Conservation (phyloP, 2,888 invertebrate genomes). For the Callyntrura guangdongensis region DNA sequence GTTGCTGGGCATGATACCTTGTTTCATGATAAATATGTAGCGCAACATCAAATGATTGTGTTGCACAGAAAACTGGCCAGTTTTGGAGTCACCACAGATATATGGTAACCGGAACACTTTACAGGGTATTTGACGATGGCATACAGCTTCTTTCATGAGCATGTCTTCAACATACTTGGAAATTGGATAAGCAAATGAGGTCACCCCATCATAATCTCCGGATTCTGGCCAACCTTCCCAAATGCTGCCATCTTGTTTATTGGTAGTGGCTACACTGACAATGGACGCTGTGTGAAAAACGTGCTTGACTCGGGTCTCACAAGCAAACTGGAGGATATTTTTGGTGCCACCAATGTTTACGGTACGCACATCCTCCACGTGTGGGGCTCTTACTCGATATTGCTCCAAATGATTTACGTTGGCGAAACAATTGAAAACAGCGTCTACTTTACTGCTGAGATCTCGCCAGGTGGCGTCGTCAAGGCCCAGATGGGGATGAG, state of each 20-base stretch:
- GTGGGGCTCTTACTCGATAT: constrained; percentile 13
- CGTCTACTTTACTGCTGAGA: constrained; percentile 36
- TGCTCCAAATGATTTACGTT: constrained; percentile 50
- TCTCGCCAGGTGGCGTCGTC: constrained; percentile 41
- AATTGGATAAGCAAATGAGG: constrained; percentile 47
- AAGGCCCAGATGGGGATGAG: constrained; percentile 25
- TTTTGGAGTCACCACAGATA: constrained; percentile 41
- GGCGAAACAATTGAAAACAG: constrained; percentile 50
- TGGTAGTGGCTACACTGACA: constrained; percentile 29
- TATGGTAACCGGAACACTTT: constrained; percentile 48
- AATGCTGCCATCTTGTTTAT: constrained; percentile 28
- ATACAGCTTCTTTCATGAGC: constrained; percentile 45
- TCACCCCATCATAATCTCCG: constrained; percentile 64
- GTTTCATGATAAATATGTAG: constrained; percentile 58
- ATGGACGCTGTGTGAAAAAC: constrained; percentile 35
- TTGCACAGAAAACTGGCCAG: constrained; percentile 43
- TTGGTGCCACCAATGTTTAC: constrained; percentile 63
- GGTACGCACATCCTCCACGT: constrained; percentile 27
- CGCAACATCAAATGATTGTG: constrained; percentile 57
- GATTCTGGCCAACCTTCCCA: constrained; percentile 53
- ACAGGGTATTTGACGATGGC: constrained; percentile 18
- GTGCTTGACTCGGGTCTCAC: constrained; percentile 25
- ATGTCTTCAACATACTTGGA: constrained; percentile 54
- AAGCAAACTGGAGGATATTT: constrained; percentile 34
- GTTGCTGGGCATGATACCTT: constrained; percentile 19